phyloP scores from a whole-genome alignment of 2,113 vertebrate genomes.

The Craseonycteris thonglongyai region DNA sequence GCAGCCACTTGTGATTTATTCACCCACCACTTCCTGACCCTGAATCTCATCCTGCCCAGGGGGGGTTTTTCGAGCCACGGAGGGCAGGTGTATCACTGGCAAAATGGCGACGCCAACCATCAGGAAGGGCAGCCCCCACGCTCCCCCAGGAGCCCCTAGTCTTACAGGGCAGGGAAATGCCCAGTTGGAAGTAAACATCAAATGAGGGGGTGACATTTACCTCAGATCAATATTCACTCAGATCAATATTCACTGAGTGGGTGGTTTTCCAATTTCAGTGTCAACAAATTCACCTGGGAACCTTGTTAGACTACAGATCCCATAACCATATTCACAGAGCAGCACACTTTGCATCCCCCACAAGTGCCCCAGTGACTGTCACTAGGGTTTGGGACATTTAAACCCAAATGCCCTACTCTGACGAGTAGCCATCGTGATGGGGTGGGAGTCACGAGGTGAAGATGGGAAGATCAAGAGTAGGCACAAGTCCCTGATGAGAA shows the following conservation, averaged over 20 bases:
- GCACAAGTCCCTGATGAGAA: background rate
- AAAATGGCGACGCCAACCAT: background rate
- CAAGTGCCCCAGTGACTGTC: too few relatives aligned
- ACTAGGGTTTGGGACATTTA: fast-evolving
- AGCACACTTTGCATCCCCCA: background rate
- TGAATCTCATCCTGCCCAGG: background rate
- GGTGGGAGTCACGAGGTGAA: background rate
- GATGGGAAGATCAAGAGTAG: too few relatives aligned
- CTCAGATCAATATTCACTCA: background rate
- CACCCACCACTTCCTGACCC: fast-evolving
- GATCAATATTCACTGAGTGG: background rate
- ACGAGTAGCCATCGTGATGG: background rate
- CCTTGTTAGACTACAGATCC: background rate
- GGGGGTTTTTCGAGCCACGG: background rate
- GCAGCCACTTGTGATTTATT: fast-evolving
- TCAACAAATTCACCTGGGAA: background rate
- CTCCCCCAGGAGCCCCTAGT: fast-evolving
- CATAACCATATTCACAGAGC: background rate
- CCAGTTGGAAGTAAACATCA: background rate
- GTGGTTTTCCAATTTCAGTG: background rate
- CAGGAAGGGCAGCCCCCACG: background rate
- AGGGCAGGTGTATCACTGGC: background rate
- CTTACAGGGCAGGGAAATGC: background rate
- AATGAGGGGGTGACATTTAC: background rate
- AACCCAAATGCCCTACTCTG: background rate